Conservation (phyloP, 2,797 vertebrate species). For the Lepus oiostolus region DNA sequence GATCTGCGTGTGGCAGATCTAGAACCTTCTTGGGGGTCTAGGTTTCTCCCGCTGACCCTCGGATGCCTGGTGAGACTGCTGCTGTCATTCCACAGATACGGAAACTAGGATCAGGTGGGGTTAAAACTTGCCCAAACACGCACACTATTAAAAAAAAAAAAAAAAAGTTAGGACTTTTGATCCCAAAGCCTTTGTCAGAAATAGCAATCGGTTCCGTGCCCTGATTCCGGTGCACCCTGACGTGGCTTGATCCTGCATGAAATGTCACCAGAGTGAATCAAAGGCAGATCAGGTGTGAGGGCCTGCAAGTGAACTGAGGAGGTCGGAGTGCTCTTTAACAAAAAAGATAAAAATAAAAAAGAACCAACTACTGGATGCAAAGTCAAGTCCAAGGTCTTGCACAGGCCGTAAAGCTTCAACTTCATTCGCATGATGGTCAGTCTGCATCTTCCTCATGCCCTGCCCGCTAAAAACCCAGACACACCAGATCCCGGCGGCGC, state of each 20-base stretch:
- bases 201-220: background rate
- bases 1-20: background rate
- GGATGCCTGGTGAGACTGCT: background rate
- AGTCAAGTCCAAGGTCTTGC: background rate
- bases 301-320: no score
- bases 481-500: constrained; percentile 9
- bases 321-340: background rate
- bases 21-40: background rate
- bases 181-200: background rate
- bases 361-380: background rate
- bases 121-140: background rate
- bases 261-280: background rate
- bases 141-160: background rate
- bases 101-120: background rate
- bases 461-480: background rate
- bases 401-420: background rate
- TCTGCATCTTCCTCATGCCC: background rate
- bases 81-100: background rate
- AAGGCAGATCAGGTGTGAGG: background rate
- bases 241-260: background rate
- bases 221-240: background rate
- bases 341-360: constrained; percentile 5
- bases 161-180: background rate
- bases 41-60: background rate
- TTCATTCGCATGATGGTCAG: background rate